Percentiles rank a stretch among this genome's conserved stretches.
Conservation (phyloP, 2,888 invertebrate genomes). For the Plebejus melissa region DNA sequence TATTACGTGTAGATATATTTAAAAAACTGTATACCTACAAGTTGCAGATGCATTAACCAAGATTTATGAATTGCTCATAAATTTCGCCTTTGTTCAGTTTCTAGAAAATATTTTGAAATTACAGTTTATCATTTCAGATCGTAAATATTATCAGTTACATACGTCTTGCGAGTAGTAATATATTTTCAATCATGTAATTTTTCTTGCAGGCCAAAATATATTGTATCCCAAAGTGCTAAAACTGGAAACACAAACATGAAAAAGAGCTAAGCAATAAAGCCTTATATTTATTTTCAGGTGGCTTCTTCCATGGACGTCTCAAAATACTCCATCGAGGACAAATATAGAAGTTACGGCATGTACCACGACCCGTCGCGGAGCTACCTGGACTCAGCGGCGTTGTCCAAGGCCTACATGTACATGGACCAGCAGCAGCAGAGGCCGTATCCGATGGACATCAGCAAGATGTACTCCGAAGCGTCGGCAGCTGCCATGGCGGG, state of each 20-base stretch:
- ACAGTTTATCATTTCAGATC: background rate
- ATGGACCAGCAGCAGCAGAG: conserved; percentile 82
- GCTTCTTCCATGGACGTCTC: conserved; percentile 88
- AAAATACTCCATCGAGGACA: conserved; percentile 88
- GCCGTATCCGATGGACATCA: conserved; percentile 81
- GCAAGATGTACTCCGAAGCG: conserved; percentile 83
- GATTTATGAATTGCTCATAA: conserved; percentile 9
- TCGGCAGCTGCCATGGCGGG: conserved; percentile 81
- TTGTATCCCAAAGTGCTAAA: background rate
- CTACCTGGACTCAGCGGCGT: conserved; percentile 85
- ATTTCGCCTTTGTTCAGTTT: background rate
- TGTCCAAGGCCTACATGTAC: conserved; percentile 87
- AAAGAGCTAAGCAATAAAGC: background rate
- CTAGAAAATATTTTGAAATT: conserved; percentile 2
- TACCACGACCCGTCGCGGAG: conserved; percentile 85
- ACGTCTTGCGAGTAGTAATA: background rate
- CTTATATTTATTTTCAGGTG: conserved; percentile 76
- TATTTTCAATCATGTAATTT: background rate
- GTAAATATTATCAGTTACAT: background rate
- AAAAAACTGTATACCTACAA: background rate
- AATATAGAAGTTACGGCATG: conserved; percentile 87
- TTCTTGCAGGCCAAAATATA: background rate
- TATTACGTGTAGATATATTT: background rate
- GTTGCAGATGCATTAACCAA: background rate
- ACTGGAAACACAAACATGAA: background rate